A percentile compares a stretch with the other conserved stretches of the same genome.
Conservation (phyloP, 2,113 vertebrate species). For the Sigmodon hispidus region DNA sequence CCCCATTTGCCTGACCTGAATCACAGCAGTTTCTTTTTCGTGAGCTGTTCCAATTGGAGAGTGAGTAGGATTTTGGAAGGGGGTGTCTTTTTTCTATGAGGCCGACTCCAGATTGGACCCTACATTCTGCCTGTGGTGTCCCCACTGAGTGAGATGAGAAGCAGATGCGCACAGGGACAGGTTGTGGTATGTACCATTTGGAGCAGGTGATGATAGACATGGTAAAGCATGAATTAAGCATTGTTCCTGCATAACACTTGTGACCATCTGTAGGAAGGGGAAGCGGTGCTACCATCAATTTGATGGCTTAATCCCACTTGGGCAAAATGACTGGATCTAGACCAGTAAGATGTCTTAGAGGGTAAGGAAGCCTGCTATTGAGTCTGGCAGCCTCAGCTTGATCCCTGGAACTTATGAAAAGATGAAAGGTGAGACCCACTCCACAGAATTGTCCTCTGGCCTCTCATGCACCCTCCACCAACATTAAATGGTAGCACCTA, state of each 20-base stretch:
- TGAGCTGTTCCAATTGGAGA: constrained; percentile 49
- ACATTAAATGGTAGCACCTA: no score
- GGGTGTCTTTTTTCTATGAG: constrained; percentile 1
- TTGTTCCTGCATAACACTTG: neutral
- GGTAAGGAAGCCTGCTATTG: neutral
- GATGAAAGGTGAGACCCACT: neutral
- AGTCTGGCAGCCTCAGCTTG: neutral
- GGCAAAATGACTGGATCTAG: neutral
- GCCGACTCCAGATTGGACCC: constrained; percentile 29
- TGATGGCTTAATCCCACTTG: neutral
- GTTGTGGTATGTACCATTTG: neutral
- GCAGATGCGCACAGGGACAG: neutral
- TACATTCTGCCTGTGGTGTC: neutral
- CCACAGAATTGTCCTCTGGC: no score
- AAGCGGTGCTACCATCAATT: neutral
- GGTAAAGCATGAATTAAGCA: neutral
- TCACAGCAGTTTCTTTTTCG: constrained; percentile 47
- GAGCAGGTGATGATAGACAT: neutral
- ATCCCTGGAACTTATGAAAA: neutral
- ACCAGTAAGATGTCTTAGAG: neutral
- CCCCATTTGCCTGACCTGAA: constrained; percentile 46
- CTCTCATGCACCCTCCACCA: neutral
- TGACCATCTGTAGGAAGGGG: neutral
- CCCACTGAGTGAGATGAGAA: neutral
- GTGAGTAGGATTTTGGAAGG: neutral